Conservation (phyloP, 1,140 invertebrate species). For the Ceratoteleas bidentatus region DNA sequence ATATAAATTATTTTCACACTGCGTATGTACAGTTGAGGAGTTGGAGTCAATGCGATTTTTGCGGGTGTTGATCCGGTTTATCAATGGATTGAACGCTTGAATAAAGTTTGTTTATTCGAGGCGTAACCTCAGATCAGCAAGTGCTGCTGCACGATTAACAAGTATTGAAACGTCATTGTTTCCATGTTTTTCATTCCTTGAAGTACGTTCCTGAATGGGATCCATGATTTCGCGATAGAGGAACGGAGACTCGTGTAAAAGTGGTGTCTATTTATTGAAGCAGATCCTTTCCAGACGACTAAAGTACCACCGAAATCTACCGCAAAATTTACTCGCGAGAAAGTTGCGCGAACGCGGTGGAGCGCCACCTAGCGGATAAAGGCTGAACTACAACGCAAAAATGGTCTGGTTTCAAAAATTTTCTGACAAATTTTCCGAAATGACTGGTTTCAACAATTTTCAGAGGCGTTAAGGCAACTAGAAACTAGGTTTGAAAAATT, state of each 20-base stretch:
- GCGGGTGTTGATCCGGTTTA: slow-evolving; percentile 21
- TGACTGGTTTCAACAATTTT: too few species aligned
- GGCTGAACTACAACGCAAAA: too few species aligned
- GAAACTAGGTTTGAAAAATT: too few species aligned
- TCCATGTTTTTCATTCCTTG: slow-evolving; percentile 52
- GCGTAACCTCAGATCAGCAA: neutral
- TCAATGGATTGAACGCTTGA: neutral
- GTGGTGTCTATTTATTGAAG: slow-evolving; percentile 4
- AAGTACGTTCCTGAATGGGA: slow-evolving; percentile 46
- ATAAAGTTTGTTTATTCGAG: neutral
- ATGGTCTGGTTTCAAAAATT: too few species aligned
- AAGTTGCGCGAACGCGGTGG: too few species aligned
- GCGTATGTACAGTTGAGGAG: slow-evolving; percentile 31
- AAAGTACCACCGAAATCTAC: slow-evolving; percentile 19
- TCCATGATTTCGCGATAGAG: slow-evolving; percentile 16
- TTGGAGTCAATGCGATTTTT: slow-evolving; percentile 24
- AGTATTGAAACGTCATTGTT: slow-evolving; percentile 47
- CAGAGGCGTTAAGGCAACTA: too few species aligned
- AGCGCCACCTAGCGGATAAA: too few species aligned
- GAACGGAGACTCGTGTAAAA: slow-evolving; percentile 18
- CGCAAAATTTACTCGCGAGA: too few species aligned
- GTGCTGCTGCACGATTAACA: slow-evolving; percentile 18
- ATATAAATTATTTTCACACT: slow-evolving; percentile 80
- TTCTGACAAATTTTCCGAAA: too few species aligned
- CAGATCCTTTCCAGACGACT: slow-evolving; percentile 3